Evolutionary conservation across 2,113 vertebrate species (phyloP).

Genomic region (Pampusana beccarii): DNA sequence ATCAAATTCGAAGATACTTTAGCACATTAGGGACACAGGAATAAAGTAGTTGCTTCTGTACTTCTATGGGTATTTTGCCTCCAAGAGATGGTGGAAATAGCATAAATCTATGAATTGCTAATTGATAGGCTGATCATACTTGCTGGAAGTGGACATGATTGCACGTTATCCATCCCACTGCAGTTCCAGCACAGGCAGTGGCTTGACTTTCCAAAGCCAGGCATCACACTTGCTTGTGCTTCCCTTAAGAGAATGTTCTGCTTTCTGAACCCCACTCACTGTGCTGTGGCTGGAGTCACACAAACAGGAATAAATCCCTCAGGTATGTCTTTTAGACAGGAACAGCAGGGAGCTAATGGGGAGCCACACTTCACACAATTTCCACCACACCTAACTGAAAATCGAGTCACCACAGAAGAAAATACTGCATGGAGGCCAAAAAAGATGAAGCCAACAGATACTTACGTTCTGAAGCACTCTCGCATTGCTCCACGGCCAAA

Average conservation of each 20-base stretch:
- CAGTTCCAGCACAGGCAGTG: not conserved
- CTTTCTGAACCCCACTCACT: not conserved
- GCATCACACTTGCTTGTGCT: not conserved
- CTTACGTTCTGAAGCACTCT: constrained; percentile 97
- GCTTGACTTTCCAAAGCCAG: not conserved
- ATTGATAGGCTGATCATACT: not conserved
- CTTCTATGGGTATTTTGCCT: not conserved
- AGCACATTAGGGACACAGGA: not conserved
- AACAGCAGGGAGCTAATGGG: not conserved
- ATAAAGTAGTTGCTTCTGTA: not conserved
- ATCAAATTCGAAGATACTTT: not conserved
- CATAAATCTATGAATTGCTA: not conserved
- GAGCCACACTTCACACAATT: accelerated
- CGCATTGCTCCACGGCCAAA: constrained; percentile 97
- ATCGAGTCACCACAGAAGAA: not conserved
- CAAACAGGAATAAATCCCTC: not conserved
- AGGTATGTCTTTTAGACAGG: not conserved
- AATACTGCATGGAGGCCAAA: not conserved
- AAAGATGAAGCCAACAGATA: not conserved
- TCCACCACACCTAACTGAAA: not conserved
- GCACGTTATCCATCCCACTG: not conserved
- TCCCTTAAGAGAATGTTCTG: not conserved
- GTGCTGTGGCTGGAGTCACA: not conserved
- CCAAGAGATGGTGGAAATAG: not conserved
- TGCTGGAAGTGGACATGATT: not conserved